Conservation (phyloP, 2,113 vertebrate species). For the Rhegmatorhina hoffmannsi region DNA sequence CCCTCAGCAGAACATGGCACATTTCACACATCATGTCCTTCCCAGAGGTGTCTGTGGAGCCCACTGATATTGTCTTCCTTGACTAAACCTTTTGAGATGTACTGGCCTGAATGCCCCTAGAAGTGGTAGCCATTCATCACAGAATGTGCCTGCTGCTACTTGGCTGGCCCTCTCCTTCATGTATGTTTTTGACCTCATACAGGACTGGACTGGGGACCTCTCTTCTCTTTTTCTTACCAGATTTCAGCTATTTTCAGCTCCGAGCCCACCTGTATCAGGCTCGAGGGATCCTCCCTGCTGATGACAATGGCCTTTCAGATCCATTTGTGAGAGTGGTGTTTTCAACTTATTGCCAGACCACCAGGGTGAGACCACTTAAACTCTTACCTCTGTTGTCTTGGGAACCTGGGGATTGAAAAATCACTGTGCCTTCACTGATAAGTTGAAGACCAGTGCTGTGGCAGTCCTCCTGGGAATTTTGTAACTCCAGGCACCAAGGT, state of each 20-base stretch:
- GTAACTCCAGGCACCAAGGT: not conserved
- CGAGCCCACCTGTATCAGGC: conserved; percentile 93
- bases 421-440: not conserved
- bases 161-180: not conserved
- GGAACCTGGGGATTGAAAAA: not conserved
- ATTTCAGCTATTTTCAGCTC: conserved; percentile 91
- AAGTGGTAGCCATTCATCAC: not conserved
- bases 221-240: conserved; percentile 26
- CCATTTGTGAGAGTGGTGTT: conserved; percentile 89
- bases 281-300: conserved; percentile 86
- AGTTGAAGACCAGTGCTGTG: not conserved
- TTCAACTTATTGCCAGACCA: conserved; percentile 88
- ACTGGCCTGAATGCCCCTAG: not conserved
- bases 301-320: conserved; percentile 90
- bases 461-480: not conserved
- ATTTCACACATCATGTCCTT: not conserved
- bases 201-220: not conserved
- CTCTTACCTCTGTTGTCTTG: not conserved
- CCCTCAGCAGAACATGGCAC: not conserved
- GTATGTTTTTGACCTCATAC: not conserved
- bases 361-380: conserved; percentile 74
- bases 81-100: not conserved
- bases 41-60: not conserved
- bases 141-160: not conserved
- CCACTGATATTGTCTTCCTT: not conserved